Conservation (phyloP, 1,140 invertebrate genomes). For the Propsilocerus akamusi region DNA sequence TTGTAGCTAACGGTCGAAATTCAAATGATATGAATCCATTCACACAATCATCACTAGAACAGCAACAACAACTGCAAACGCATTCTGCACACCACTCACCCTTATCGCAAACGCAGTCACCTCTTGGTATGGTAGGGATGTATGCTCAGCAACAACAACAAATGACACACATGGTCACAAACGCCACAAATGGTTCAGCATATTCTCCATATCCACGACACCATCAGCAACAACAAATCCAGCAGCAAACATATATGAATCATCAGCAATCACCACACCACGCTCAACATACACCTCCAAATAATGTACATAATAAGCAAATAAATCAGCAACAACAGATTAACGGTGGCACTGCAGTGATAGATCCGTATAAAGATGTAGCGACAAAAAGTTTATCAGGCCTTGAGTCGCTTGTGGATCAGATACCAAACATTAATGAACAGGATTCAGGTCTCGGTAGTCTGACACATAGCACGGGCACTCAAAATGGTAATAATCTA, state of each 20-base stretch:
- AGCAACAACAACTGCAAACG: constrained; percentile 16
- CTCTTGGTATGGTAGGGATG: not conserved
- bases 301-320: constrained; percentile 5
- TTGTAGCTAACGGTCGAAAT: constrained; percentile 27
- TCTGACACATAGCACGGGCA: constrained; percentile 13
- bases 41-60: constrained; percentile 24
- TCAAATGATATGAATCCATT: constrained; percentile 30
- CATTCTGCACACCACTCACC: too few species aligned
- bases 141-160: constrained; percentile 12
- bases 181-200: constrained; percentile 6
- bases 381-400: constrained; percentile 74
- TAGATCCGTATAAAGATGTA: constrained; percentile 32
- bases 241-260: not conserved
- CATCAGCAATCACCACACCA: not conserved
- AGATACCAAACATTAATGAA: constrained; percentile 73
- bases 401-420: constrained; percentile 73
- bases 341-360: constrained; percentile 1
- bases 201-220: constrained; percentile 1
- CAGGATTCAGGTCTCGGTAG: constrained; percentile 23
- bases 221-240: not conserved
- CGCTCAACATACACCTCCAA: not conserved
- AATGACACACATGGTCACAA: not conserved
- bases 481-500: constrained; percentile 8
- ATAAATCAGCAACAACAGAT: not conserved
- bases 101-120: constrained; percentile 12